Evolutionary conservation across 2,888 invertebrate species (phyloP).

Genomic region (Volucella bombylans): DNA sequence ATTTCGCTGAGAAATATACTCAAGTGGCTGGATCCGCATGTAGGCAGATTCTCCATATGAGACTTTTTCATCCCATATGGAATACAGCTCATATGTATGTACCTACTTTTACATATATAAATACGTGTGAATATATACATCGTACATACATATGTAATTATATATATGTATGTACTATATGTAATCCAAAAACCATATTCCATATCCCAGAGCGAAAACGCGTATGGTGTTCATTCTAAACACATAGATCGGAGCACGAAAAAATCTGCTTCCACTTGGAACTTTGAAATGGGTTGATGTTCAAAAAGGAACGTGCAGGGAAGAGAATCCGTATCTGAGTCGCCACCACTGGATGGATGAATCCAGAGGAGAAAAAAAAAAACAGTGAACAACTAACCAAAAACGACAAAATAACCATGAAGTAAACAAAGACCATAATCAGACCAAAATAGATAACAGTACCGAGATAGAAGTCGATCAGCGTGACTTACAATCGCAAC

Average conservation of each 20-base stretch:
- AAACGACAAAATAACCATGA: conserved; percentile 6
- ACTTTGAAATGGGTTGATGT: conserved; percentile 21
- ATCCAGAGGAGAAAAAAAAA: conserved; percentile 16
- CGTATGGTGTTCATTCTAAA: conserved; percentile 27
- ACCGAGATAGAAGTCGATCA: conserved; percentile 46
- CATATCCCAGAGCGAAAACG: conserved; percentile 21
- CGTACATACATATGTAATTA: too few relatives aligned
- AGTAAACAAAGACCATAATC: conserved; percentile 36
- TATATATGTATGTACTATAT: background rate
- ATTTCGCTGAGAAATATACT: background rate
- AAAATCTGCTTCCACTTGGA: background rate
- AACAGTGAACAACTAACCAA: background rate
- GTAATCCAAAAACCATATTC: background rate
- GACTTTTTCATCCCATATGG: conserved; percentile 22
- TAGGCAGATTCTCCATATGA: conserved; percentile 22
- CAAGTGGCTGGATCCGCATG: conserved; percentile 5
- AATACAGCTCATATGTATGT: background rate
- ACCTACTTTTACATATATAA: too few relatives aligned
- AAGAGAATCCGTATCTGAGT: background rate
- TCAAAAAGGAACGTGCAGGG: conserved; percentile 1
- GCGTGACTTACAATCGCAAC: conserved; percentile 40
- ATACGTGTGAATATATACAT: too few relatives aligned
- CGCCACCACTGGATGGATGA: conserved; percentile 19
- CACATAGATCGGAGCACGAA: background rate
- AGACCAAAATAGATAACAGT: conserved; percentile 56